Base-by-base conservation (phyloP, 2,888 invertebrate genomes). In the Sicus ferrugineus region DNA sequence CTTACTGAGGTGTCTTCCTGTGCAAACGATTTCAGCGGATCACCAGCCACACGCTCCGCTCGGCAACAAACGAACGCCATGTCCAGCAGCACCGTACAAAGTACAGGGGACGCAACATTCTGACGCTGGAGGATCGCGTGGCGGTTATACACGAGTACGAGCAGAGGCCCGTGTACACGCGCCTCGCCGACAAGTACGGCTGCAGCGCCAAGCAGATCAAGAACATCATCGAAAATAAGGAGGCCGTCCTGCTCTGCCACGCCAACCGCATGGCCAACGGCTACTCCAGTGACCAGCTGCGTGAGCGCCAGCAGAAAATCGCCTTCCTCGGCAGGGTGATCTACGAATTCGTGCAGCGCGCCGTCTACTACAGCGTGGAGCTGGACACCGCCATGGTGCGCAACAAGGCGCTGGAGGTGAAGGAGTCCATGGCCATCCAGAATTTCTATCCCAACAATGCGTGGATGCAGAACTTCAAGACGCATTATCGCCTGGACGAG, bases 161-260 rank as follows among this genome's bases (percentile, higher is more conserved):
- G 58, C 72, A 72, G 21, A 70, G 68, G 56, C 79, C 79, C 1
- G 75, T 76, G 38, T 75, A 76, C 30, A 78, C 78, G 64, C 75
- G 73, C 19, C 70, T 79, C 5, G 78, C 78, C 5, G 72, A 74
- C 14, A 70, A 73, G 42, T 78, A 77, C 69, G 74, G 75, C 23
- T 79, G 79, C 70, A 79, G 79, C 65, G 72, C 78, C 14, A 78
- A 79, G 63, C 79, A 79, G 68, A 79, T 79, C 59, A 77, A 76
- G 67, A 79, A 77, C 31, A 79, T 79, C 38, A 54, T 79, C 0
- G 14, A 68, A 0, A 77, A 75, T 62, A 72, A 75, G 28, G 77
- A 77, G 21, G 65, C 77, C 16, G 74, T 79, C 14, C 46, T 77
- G 14, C 56, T 70, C 3, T 69, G 73, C 23, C 75, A 74, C 16